Conservation (phyloP, 2,113 vertebrate species). For the Phasianus colchicus region DNA sequence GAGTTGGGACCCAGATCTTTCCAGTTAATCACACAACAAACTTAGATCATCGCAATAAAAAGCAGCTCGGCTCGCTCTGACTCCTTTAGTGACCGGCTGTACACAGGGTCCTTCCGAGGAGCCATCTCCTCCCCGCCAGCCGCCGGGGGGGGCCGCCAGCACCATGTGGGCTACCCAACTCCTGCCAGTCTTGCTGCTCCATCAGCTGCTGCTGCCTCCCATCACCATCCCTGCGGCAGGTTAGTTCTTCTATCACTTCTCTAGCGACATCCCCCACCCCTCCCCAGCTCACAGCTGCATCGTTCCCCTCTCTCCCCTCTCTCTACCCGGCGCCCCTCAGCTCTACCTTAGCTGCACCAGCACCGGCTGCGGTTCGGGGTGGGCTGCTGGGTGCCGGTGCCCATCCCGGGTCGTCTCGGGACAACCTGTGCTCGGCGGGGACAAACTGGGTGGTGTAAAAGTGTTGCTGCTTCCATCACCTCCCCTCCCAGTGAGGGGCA, state of each 20-base stretch:
- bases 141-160: slow-evolving; percentile 44
- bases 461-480: background rate
- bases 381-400: background rate
- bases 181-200: slow-evolving; percentile 73
- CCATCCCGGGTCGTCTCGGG: background rate
- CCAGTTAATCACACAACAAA: slow-evolving; percentile 84
- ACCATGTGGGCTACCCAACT: slow-evolving; percentile 79
- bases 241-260: slow-evolving; percentile 55
- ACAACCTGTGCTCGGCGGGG: background rate
- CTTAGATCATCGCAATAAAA: slow-evolving; percentile 83
- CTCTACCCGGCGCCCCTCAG: background rate
- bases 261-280: background rate
- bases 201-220: slow-evolving; percentile 77
- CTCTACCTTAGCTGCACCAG: background rate
- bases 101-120: slow-evolving; percentile 61
- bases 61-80: slow-evolving; percentile 73
- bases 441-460: background rate
- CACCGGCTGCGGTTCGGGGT: background rate
- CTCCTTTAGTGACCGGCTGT: slow-evolving; percentile 70
- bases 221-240: slow-evolving; percentile 76
- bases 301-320: background rate
- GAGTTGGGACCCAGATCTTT: slow-evolving; percentile 83
- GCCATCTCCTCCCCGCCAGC: slow-evolving; percentile 64
- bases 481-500: background rate
- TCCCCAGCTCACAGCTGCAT: background rate